Base-by-base conservation (phyloP, 1,140 invertebrate species). In the Oncopodura yosiiana region DNA sequence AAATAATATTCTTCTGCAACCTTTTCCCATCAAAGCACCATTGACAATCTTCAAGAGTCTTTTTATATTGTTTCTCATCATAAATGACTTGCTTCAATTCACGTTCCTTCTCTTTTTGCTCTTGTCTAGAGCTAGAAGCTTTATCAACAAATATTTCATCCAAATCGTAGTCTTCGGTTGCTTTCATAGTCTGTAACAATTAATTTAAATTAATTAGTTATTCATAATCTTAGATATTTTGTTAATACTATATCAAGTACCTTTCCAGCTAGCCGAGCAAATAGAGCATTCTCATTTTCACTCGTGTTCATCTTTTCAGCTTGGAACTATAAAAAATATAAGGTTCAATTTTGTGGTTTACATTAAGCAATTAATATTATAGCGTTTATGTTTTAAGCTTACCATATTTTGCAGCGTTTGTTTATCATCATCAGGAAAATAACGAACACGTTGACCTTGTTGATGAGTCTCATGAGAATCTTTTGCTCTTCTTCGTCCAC, bases 351-450 rank as follows among this genome's bases (percentile, higher is more conserved):
- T 9, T n/a, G n/a, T n/a, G n/a, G n/a, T n/a, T n/a, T 21, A 49
- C 48, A 29, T 19, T 16, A 48, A 41, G 14, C 12, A 37, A 29
- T 23, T 37, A 29, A 6, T 29, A 34, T 14, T 36, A 53, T 36
- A 21, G 14, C 4, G 19, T 32, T 5, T 18, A 8, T 21, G 6
- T 8, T 8, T 8, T 37, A 49, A 41, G 30, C 1, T 36, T 75
- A 87, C 86, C 84, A 95, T 85, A 68, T 88, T 76, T 69, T 86
- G 78, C 12, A 95, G 77, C 37, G 84, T 81, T 72, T 87, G 84
- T 69, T 83, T 83, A 67, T 94, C 87, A 76, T 94, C 90, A 74
- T 94, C 88, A 34, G 83, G 78, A 75, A 91, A 94, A 72, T 94
- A 93, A 51, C 82, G 77, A 14, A 81, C 73, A 62, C 89, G 76